These are phyloP conservation scores for Neuroscelio doddi DNA, from an alignment of 2,888 invertebrate species.

Conservation along the genomic window DNA sequence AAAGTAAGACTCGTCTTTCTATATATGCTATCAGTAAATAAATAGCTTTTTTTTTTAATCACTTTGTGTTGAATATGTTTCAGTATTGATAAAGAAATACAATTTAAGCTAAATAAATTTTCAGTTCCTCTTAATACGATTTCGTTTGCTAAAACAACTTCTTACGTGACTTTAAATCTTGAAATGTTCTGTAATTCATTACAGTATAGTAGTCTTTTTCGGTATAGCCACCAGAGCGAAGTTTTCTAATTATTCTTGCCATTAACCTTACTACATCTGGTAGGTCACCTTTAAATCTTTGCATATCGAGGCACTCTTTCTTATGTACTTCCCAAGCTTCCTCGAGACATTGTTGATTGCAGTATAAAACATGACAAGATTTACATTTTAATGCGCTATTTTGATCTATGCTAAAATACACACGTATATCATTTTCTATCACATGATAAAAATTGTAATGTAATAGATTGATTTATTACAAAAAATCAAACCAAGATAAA, in stretches of 20 bases:
- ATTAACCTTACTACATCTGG: slow-evolving; percentile 89
- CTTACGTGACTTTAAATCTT: slow-evolving; percentile 94
- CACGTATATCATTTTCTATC: too few species aligned
- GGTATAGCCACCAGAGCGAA: slow-evolving; percentile 80
- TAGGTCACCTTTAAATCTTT: too few species aligned
- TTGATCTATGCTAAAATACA: too few species aligned
- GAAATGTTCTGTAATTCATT: slow-evolving; percentile 83
- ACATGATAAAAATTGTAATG: too few species aligned
- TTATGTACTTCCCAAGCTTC: slow-evolving; percentile 88
- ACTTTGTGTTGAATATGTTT: too few species aligned
- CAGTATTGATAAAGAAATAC: too few species aligned
- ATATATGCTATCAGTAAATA: too few species aligned
- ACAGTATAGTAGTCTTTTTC: slow-evolving; percentile 81
- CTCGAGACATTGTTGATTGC: slow-evolving; percentile 85
- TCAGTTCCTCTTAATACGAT: not conserved
- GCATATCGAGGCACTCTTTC: slow-evolving; percentile 85
- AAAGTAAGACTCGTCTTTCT: too few species aligned
- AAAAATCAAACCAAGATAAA: too few species aligned
- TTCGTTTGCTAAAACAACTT: slow-evolving; percentile 47
- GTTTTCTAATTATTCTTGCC: slow-evolving; percentile 81
- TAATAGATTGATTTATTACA: too few species aligned
- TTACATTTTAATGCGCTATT: too few species aligned
- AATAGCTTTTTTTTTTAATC: too few species aligned
- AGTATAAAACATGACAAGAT: slow-evolving; percentile 89
- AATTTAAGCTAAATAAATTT: slow-evolving; percentile 4